Conservation (phyloP, 1,140 invertebrate genomes). For the Bombyx mandarina region DNA sequence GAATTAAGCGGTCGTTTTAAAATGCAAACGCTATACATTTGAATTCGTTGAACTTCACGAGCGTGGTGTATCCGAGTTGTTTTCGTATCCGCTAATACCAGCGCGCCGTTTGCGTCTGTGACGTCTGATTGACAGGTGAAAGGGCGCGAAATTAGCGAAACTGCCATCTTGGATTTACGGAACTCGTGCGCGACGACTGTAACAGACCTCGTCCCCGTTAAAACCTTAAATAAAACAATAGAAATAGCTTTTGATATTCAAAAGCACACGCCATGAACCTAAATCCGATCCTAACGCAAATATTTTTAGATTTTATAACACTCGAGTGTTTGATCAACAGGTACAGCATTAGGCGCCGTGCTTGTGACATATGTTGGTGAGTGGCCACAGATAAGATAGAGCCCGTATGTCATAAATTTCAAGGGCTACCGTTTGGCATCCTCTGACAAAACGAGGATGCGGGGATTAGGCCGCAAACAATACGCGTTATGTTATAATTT, state of each 20-base stretch:
- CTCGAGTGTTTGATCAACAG: conserved; percentile 51
- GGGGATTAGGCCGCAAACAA: conserved; percentile 57
- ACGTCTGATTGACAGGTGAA: conserved; percentile 64
- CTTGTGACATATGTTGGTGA: conserved; percentile 54
- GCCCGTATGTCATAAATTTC: conserved; percentile 60
- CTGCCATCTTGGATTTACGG: no score
- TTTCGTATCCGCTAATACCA: conserved; percentile 39
- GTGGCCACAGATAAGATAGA: conserved; percentile 66
- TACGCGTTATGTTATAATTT: conserved; percentile 35
- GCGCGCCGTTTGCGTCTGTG: conserved; percentile 35
- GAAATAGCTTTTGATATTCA: no score
- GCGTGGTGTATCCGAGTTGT: conserved; percentile 7
- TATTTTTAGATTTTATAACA: conserved; percentile 44
- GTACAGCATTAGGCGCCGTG: conserved; percentile 50
- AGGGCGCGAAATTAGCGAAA: conserved; percentile 52
- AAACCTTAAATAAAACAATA: no score
- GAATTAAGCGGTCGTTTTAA: no score
- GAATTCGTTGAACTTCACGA: no score
- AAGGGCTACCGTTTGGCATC: conserved; percentile 59
- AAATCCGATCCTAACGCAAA: conserved; percentile 18
- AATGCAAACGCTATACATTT: no score
- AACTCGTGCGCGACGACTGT: no score
- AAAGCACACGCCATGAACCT: conserved; percentile 37
- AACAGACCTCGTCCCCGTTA: no score
- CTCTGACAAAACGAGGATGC: conserved; percentile 39